Evolutionary conservation across 2,888 invertebrate species (phyloP).

Genomic region (Melieria crassipennis): DNA sequence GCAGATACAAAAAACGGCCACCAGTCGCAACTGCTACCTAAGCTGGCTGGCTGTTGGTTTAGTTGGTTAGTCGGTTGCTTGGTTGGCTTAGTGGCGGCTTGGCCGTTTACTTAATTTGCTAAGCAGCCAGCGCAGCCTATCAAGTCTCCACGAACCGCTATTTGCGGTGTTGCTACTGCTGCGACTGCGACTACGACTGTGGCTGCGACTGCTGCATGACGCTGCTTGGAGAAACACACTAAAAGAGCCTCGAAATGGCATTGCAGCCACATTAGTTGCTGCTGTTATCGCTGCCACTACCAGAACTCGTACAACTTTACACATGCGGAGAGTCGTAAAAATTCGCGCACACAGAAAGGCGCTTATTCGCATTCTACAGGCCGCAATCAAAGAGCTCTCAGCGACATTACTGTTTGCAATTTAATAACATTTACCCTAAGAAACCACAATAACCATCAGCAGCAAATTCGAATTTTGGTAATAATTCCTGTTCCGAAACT

Average conservation of each 20-base stretch:
- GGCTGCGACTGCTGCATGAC: neutral
- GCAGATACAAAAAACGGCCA: conserved; percentile 9
- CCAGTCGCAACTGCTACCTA: neutral
- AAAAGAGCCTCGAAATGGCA: conserved; percentile 16
- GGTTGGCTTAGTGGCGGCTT: conserved; percentile 16
- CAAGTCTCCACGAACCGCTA: conserved; percentile 38
- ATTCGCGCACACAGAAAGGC: neutral
- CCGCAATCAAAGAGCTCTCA: neutral
- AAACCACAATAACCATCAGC: no score
- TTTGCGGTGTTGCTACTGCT: conserved; percentile 29
- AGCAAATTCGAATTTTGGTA: no score
- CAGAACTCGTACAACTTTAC: neutral
- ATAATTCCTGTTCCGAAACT: no score
- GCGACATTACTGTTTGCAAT: no score
- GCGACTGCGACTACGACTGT: conserved; percentile 22
- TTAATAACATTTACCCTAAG: no score
- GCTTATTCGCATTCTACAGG: neutral
- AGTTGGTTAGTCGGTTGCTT: conserved; percentile 21
- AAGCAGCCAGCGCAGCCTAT: conserved; percentile 19
- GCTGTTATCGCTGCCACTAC: conserved; percentile 12
- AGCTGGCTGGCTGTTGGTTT: conserved; percentile 10
- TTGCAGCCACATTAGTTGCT: conserved; percentile 23
- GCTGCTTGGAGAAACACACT: neutral
- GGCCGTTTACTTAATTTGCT: conserved; percentile 20
- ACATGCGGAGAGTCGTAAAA: neutral